phyloP scores from a whole-genome alignment of 2,888 invertebrate species.

The Antheraea yamamai region DNA sequence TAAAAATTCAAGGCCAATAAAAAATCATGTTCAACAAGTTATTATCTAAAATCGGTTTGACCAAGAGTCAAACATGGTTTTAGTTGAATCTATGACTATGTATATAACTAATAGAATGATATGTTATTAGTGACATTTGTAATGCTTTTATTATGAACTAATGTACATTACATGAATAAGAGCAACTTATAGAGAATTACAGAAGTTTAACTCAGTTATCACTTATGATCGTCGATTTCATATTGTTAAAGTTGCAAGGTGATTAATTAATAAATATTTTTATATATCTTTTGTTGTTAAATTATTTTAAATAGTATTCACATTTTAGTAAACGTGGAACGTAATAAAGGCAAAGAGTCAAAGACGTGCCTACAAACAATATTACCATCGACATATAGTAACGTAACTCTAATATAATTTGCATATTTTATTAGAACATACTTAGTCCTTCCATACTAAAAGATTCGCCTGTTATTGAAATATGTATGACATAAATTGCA shows the following conservation, averaged over 20 bases:
- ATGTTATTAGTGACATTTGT: no score
- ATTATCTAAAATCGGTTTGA: no score
- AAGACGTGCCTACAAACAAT: neutral
- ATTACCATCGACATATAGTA: neutral
- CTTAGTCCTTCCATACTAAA: constrained; percentile 12
- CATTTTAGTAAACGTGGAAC: neutral
- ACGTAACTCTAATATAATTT: constrained; percentile 6
- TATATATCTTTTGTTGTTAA: neutral
- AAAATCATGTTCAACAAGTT: neutral
- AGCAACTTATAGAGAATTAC: neutral
- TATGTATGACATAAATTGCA: constrained; percentile 12
- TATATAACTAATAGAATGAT: no score
- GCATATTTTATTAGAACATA: constrained; percentile 11
- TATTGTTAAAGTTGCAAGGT: neutral
- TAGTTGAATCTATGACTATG: no score
- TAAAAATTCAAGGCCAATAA: neutral
- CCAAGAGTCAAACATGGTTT: no score
- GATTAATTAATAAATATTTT: neutral
- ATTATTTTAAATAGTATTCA: neutral
- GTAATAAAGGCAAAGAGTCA: neutral
- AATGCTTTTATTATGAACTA: neutral
- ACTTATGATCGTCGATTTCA: neutral
- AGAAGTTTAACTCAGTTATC: neutral
- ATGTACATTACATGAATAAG: neutral
- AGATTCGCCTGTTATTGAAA: constrained; percentile 6